Percentiles rank a stretch among this genome's conserved stretches.
phyloP scores from a whole-genome alignment of 2,797 vertebrate species.

The Simalia tracyae region DNA sequence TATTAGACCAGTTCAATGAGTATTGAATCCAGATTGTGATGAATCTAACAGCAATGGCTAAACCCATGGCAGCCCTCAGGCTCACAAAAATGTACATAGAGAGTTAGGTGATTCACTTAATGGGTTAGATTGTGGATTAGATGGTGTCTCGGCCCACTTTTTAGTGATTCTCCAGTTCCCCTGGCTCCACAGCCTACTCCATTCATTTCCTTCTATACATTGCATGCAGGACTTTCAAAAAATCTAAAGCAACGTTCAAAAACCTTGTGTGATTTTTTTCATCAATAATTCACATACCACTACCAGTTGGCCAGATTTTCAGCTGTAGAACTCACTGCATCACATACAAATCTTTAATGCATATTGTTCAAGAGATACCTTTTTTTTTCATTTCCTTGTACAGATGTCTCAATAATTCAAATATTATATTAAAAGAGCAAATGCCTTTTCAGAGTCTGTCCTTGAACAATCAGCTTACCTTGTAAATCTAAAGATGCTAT shows the following conservation, averaged over 20 bases:
- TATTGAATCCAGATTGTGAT: too few species aligned
- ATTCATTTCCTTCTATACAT: too few species aligned
- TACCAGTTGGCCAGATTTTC: not conserved
- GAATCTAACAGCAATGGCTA: too few species aligned
- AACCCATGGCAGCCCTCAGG: too few species aligned
- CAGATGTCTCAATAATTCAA: slow-evolving; percentile 42
- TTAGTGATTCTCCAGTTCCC: not conserved
- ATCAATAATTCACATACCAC: too few species aligned
- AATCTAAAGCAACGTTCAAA: too few species aligned
- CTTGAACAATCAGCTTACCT: slow-evolving; percentile 45
- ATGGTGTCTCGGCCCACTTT: not conserved
- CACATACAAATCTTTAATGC: not conserved
- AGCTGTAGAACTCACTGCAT: not conserved
- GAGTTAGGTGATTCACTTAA: too few species aligned
- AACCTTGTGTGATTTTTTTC: too few species aligned
- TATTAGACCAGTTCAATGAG: not conserved
- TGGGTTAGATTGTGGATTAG: not conserved
- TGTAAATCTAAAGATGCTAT: slow-evolving; percentile 49
- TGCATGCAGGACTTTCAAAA: too few species aligned
- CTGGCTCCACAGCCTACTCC: too few species aligned
- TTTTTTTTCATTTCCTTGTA: slow-evolving; percentile 32
- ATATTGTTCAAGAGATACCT: slow-evolving; percentile 9
- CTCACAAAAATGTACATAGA: too few species aligned
- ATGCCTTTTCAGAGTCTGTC: slow-evolving; percentile 39
- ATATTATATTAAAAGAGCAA: slow-evolving; percentile 29